A percentile compares a stretch with the other conserved stretches of the same genome.
Conservation (phyloP, 2,797 vertebrate genomes). For the Melanogrammus aeglefinus region DNA sequence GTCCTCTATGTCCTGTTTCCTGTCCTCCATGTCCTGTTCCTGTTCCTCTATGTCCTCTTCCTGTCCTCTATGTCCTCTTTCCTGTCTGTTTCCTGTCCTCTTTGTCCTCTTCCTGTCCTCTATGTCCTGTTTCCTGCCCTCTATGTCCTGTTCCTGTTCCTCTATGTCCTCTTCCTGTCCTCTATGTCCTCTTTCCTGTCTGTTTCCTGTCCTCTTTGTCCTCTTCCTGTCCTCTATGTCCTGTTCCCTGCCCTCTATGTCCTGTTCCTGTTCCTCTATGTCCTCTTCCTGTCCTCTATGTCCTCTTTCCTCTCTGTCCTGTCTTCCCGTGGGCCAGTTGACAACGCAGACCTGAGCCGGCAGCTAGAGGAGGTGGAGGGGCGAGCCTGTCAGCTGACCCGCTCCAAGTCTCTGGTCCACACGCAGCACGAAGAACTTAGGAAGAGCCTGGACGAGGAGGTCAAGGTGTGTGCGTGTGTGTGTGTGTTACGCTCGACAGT, state of each 20-base stretch:
- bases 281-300: not conserved
- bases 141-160: not conserved
- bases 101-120: not conserved
- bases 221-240: not conserved
- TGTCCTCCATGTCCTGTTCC: not conserved
- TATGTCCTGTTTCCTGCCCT: not conserved
- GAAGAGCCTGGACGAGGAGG: slow-evolving; percentile 79
- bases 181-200: not conserved
- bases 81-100: not conserved
- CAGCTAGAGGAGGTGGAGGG: slow-evolving; percentile 76
- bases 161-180: not conserved
- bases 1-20: not conserved
- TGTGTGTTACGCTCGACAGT: too few relatives aligned
- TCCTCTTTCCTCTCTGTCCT: not conserved
- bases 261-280: not conserved
- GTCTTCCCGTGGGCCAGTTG: slow-evolving; percentile 58
- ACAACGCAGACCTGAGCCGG: slow-evolving; percentile 73
- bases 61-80: not conserved
- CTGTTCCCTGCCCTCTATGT: not conserved
- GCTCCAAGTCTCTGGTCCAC: slow-evolving; percentile 67
- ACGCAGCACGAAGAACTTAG: slow-evolving; percentile 76
- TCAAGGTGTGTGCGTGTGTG: slow-evolving; percentile 68
- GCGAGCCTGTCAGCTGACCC: slow-evolving; percentile 65
- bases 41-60: not conserved
- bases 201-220: too few relatives aligned